These are phyloP conservation scores for Flexamia atlantica DNA, from an alignment of 2,888 invertebrate genomes.

Conservation along the genomic window DNA sequence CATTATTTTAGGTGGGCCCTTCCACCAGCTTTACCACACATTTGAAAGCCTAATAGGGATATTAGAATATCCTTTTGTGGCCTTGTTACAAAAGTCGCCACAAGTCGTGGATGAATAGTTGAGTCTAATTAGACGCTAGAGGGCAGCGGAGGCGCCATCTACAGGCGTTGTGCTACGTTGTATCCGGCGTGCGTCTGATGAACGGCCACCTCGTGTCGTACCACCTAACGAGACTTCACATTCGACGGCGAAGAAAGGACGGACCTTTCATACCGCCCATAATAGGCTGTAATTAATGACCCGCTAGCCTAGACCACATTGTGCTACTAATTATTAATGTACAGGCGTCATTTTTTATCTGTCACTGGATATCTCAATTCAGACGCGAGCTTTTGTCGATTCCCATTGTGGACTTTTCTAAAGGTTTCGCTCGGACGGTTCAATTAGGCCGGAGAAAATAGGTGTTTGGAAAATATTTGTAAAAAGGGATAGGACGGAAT, in stretches of 20 bases:
- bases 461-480: slow-evolving; percentile 55
- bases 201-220: slow-evolving; percentile 5
- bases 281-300: slow-evolving; percentile 63
- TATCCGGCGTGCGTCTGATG: not conserved
- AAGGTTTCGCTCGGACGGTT: slow-evolving; percentile 52
- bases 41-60: no score
- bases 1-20: no score
- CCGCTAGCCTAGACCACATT: slow-evolving; percentile 60
- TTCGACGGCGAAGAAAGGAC: slow-evolving; percentile 29
- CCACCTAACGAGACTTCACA: slow-evolving; percentile 62
- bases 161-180: not conserved
- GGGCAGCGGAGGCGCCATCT: not conserved
- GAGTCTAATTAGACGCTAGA: slow-evolving; percentile 27
- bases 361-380: slow-evolving; percentile 63
- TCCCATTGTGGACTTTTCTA: slow-evolving; percentile 54
- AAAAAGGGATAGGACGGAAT: slow-evolving; percentile 44
- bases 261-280: slow-evolving; percentile 56
- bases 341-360: slow-evolving; percentile 63
- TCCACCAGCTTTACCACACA: no score
- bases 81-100: slow-evolving; percentile 52
- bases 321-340: slow-evolving; percentile 64
- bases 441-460: slow-evolving; percentile 55
- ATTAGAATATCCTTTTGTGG: slow-evolving; percentile 50
- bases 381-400: slow-evolving; percentile 47
- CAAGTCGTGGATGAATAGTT: slow-evolving; percentile 54